Conservation (phyloP, 1,140 invertebrate genomes). For the Apis laboriosa region DNA sequence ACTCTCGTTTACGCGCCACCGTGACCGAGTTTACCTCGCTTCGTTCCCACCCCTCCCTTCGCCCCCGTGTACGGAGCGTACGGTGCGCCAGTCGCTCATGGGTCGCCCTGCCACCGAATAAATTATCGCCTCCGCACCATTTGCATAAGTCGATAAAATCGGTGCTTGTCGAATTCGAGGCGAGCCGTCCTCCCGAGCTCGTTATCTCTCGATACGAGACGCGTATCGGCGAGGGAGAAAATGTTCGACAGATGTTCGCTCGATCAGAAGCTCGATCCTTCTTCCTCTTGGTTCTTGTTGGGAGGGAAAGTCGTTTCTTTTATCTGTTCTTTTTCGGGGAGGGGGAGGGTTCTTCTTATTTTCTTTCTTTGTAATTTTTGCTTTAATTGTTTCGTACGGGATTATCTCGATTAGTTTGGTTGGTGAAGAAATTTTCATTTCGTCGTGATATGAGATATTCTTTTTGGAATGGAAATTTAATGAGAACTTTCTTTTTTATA, state of each 20-base stretch:
- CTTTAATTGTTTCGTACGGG: too few species aligned
- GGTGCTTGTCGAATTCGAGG: constrained; percentile 47
- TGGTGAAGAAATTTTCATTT: too few species aligned
- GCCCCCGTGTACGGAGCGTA: not conserved
- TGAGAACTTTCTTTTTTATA: too few species aligned
- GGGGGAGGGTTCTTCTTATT: too few species aligned
- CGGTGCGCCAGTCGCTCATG: too few species aligned
- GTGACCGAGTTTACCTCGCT: constrained; percentile 54
- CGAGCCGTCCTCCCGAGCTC: not conserved
- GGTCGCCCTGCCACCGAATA: not conserved
- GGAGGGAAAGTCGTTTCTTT: not conserved
- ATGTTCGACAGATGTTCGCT: constrained; percentile 43
- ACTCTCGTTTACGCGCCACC: constrained; percentile 61
- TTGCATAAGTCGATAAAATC: constrained; percentile 65
- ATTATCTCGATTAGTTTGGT: too few species aligned
- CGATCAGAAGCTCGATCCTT: constrained; percentile 19
- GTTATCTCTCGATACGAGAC: constrained; percentile 8
- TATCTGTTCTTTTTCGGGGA: not conserved
- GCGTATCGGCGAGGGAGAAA: constrained; percentile 14
- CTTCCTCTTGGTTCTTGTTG: not conserved
- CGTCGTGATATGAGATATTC: not conserved
- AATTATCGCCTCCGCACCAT: constrained; percentile 39
- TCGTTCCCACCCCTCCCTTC: not conserved
- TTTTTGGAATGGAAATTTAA: too few species aligned
- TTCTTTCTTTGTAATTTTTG: too few species aligned